Conservation (phyloP, 2,888 invertebrate species). For the Caenorhabditis sp. region DNA sequence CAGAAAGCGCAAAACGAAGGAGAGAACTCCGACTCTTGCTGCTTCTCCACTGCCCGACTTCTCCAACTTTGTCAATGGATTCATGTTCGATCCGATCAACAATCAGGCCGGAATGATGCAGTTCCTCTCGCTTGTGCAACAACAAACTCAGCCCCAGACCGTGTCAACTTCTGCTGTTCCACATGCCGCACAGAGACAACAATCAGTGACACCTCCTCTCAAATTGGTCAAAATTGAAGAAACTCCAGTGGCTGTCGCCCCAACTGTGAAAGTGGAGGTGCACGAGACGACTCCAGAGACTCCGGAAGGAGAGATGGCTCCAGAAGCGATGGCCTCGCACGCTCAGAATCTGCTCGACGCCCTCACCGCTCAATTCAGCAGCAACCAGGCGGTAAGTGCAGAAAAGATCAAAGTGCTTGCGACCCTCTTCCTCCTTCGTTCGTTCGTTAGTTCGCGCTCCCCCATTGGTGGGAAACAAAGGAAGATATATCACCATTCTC, state of each 20-base stretch:
- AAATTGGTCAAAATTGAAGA: conserved; percentile 27
- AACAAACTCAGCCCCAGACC: conserved; percentile 28
- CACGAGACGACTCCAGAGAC: neutral
- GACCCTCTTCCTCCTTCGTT: conserved; percentile 6
- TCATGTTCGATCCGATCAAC: conserved; percentile 38
- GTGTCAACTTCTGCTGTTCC: too few relatives aligned
- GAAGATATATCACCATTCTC: conserved; percentile 28
- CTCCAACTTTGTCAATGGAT: conserved; percentile 35
- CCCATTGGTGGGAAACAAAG: conserved; percentile 16
- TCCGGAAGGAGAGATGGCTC: neutral
- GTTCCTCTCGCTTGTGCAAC: conserved; percentile 47
- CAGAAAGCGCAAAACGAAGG: conserved; percentile 34
- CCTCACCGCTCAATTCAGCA: conserved; percentile 33
- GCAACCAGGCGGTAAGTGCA: conserved; percentile 29
- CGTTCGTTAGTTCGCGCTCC: neutral
- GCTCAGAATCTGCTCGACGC: conserved; percentile 23
- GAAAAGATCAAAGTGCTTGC: conserved; percentile 14
- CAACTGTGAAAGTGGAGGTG: conserved; percentile 13
- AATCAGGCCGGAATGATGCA: conserved; percentile 47
- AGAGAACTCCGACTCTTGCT: conserved; percentile 24
- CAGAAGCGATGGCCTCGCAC: neutral
- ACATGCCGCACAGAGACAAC: neutral
- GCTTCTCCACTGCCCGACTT: conserved; percentile 43
- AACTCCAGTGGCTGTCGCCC: neutral
- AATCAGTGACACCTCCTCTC: conserved; percentile 11